A percentile compares a stretch with the other conserved stretches of the same genome.
These are phyloP conservation scores for Sesia bembeciformis DNA, from an alignment of 2,888 invertebrate genomes.

Conservation along the genomic window DNA sequence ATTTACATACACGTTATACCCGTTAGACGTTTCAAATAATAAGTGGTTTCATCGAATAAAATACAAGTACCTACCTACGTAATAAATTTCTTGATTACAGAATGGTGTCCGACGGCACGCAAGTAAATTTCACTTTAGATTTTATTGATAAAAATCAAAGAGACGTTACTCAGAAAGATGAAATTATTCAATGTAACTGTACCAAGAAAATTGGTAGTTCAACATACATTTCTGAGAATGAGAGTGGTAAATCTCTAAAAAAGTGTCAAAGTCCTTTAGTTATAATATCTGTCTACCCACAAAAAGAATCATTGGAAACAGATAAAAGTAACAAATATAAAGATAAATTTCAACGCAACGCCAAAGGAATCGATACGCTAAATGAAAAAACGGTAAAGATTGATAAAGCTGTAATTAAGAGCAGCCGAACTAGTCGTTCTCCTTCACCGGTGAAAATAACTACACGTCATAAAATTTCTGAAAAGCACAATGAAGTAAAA, in stretches of 20 bases:
- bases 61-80: not conserved
- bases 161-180: conserved; percentile 14
- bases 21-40: too few species aligned
- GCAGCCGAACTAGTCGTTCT: conserved; percentile 4
- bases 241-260: conserved; percentile 12
- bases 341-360: conserved; percentile 1
- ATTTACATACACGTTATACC: too few species aligned
- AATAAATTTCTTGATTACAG: conserved; percentile 15
- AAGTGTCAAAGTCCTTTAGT: conserved; percentile 40
- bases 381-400: not conserved
- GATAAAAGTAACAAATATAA: conserved; percentile 1
- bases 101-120: conserved; percentile 38
- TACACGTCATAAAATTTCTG: not conserved
- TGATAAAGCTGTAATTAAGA: not conserved
- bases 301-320: not conserved
- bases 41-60: too few species aligned
- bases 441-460: conserved; percentile 4
- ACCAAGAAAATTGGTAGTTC: conserved; percentile 2
- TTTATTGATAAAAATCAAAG: conserved; percentile 2
- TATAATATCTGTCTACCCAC: conserved; percentile 56
- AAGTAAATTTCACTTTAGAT: conserved; percentile 33
- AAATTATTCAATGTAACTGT: conserved; percentile 32
- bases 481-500: not conserved
- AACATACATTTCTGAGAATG: conserved; percentile 7
- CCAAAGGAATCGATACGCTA: not conserved